Base-by-base conservation (phyloP, 2,888 invertebrate species). In the Euplexia lucipara region DNA sequence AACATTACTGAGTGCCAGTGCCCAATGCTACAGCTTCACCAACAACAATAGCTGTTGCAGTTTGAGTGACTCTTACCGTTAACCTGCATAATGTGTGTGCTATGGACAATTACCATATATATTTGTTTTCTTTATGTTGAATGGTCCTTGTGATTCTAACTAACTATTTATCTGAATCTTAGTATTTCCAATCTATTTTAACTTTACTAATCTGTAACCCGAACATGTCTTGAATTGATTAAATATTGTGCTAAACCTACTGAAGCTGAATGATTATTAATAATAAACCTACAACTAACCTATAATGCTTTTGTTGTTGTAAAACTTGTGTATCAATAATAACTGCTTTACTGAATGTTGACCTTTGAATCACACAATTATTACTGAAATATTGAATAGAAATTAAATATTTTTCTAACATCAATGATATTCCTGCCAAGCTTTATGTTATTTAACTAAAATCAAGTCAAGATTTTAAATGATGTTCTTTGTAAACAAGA, bases 61-160 rank as follows among this genome's bases (percentile, higher is more conserved):
- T 91, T 90, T 90, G 90, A 91, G 91, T 94, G 91, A 87, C 83
- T 83, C 86, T 89, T 88, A 88, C 87, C 84, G 87, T 91, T 94
- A 94, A 94, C 93, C 89, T 92, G 92, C 92, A 92, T 94, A 92
- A 92, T 93, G 94, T 94, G 94, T 95, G 94, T 92, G 94, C 92
- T 81, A 90, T 90, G 92, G 93, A 92, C 91, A 92, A 84, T 90
- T 87, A 85, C 79, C 58, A 75, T 79, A 83, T 86, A 84, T 81
- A 84, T 87, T 90, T 88, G 88, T 92, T 90, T 92, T 90, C 81
- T 90, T 84, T 86, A 91, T 93, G 91, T 92, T 93, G 93, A 93
- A 95, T 95, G 95, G 95, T 95, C 95, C 95, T 95, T 94, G 95
- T 95, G 90, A 92, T 95, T 95, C 94, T 95, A 95, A 95, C 95